Evolutionary conservation across 2,113 vertebrate species (phyloP), one percentile per base, ranked within the genome.

Genomic region (Malurus alboscapulatus): DNA sequence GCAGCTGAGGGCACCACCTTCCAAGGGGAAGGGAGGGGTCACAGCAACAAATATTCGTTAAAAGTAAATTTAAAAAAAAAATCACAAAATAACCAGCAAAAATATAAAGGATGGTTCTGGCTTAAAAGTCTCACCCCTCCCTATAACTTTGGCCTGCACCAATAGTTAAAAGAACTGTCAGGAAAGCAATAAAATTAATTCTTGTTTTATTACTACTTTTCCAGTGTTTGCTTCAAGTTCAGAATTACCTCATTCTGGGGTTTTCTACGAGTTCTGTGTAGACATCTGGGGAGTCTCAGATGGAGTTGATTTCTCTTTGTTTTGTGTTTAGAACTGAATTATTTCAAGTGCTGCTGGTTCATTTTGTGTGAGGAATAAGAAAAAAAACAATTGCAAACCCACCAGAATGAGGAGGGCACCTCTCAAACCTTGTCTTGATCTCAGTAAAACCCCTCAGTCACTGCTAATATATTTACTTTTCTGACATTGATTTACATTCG

Each of bases 401-500:
- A 57, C 45, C 34, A 62, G 48, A 87, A 71, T 6, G 17, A 91
- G 26, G 26, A 90, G 26, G 47, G 45, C 55, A 79, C 73, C 65
- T 93, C 79, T 89, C 90, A 92, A 83, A 71, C 67, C 76, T 95
- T 92, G 84, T 53, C 85, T 77, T 95, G 80, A 94, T 95, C 82
- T 94, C 82, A 53, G 87, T 88, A 50, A 95, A 94, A 96, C 87
- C 88, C n/a, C 89, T 96, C 90, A 95, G 87, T 34, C 77, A 68
- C 73, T 91, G 72, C 87, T 85, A 91, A 58, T 93, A 59, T 54
- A 90, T 94, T 94, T 86, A 69, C 27, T 96, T 97, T 94, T 84
- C 65, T 94, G 97, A 95, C 89, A 94, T 85, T 92, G 84, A 96
- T 88, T 95, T 94, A 93, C 78, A 72, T 96, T 94, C 93, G 76